Conservation (phyloP, 2,113 vertebrate genomes). For the Passer montanus region DNA sequence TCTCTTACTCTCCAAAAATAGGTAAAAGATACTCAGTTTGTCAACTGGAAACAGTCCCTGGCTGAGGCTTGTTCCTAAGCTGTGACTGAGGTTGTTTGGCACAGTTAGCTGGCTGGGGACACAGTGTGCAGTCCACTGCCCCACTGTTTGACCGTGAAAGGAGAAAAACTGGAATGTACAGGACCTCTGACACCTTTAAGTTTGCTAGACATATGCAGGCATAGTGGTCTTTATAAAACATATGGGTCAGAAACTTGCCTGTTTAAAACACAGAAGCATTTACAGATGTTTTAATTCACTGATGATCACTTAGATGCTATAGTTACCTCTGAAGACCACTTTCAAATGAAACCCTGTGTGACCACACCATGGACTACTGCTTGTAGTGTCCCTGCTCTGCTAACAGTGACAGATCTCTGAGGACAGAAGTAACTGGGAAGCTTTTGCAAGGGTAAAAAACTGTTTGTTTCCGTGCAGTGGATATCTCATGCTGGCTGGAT, state of each 20-base stretch:
- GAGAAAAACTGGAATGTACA: neutral
- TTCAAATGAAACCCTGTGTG: neutral
- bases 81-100: neutral
- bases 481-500: neutral
- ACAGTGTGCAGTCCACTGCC: accelerated
- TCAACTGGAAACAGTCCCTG: neutral
- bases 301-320: neutral
- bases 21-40: neutral
- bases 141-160: neutral
- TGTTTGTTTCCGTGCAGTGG: neutral
- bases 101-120: neutral
- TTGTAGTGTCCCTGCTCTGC: neutral
- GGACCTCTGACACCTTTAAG: neutral
- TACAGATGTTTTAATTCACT: neutral
- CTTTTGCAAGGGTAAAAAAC: neutral
- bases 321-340: neutral
- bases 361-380: neutral
- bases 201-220: neutral
- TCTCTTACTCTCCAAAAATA: neutral
- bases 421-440: neutral
- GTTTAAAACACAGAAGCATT: neutral
- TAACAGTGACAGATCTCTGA: neutral
- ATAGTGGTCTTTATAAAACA: neutral
- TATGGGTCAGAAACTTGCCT: accelerated
- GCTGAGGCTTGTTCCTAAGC: neutral